Evolutionary conservation across 2,888 invertebrate species (phyloP).

Genomic region (Torymus aiolomorphi): DNA sequence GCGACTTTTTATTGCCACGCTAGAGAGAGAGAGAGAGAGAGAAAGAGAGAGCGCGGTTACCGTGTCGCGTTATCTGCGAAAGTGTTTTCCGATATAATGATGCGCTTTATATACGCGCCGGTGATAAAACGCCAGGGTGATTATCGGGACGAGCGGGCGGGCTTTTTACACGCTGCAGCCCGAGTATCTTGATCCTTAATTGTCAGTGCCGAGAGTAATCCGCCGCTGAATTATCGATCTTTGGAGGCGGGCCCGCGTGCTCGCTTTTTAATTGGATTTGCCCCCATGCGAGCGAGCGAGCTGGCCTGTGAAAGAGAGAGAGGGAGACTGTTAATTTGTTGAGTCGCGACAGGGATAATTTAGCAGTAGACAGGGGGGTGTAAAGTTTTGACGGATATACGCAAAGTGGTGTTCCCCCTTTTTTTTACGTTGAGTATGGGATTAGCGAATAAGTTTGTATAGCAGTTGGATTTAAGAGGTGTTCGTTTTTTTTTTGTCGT

Average conservation of each 20-base stretch:
- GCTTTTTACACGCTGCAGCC: slow-evolving; percentile 10
- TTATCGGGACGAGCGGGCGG: slow-evolving; percentile 22
- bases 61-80: slow-evolving; percentile 40
- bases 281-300: no score
- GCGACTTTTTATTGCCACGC: slow-evolving; percentile 32
- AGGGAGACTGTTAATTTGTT: no score
- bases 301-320: no score
- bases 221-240: slow-evolving; percentile 8
- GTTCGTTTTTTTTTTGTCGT: no score
- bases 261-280: slow-evolving; percentile 18
- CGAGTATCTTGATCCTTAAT: slow-evolving; percentile 42
- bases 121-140: slow-evolving; percentile 40
- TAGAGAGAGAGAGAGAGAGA: no score
- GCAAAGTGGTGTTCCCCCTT: no score
- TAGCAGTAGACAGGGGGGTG: no score
- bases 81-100: slow-evolving; percentile 56
- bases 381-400: no score
- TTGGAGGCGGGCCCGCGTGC: neutral
- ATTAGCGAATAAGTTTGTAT: no score
- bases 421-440: no score
- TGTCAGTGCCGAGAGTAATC: slow-evolving; percentile 23
- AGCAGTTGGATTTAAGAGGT: no score
- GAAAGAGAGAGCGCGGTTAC: neutral
- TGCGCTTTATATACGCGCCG: slow-evolving; percentile 30
- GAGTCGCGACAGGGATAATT: no score